Percentiles rank a stretch among this genome's conserved stretches.
phyloP scores from a whole-genome alignment of 1,140 invertebrate genomes.

The Tribolium castaneum region DNA sequence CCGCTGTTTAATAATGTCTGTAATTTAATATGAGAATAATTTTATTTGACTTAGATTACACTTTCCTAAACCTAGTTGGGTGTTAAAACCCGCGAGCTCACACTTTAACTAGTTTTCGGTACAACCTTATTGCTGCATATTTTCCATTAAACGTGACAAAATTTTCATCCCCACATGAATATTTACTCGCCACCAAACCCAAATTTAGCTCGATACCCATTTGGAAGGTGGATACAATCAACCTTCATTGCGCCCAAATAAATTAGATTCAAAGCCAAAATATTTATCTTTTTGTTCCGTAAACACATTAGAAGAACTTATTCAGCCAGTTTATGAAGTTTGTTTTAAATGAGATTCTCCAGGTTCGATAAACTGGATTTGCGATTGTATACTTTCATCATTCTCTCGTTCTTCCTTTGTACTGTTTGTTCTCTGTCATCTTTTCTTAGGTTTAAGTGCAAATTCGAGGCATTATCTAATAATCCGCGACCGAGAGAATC shows the following conservation, averaged over 20 bases:
- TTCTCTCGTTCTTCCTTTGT: background rate
- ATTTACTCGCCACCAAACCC: background rate
- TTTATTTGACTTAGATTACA: too few species aligned
- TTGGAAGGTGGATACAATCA: background rate
- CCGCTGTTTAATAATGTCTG: too few species aligned
- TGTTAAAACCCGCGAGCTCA: background rate
- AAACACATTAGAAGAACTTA: background rate
- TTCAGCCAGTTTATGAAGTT: background rate
- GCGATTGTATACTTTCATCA: slow-evolving; percentile 1
- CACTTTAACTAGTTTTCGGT: background rate
- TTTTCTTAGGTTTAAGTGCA: slow-evolving; percentile 32
- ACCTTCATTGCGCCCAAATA: background rate
- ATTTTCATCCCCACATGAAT: background rate
- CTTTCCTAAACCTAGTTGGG: background rate
- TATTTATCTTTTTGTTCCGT: slow-evolving; percentile 1
- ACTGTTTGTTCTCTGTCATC: slow-evolving; percentile 23
- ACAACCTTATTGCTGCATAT: background rate
- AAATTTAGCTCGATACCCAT: background rate
- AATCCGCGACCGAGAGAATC: background rate
- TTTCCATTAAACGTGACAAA: background rate
- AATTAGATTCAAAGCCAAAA: slow-evolving; percentile 17
- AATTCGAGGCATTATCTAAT: slow-evolving; percentile 26
- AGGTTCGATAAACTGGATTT: slow-evolving; percentile 3
- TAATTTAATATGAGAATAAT: too few species aligned
- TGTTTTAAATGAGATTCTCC: slow-evolving; percentile 1